These are phyloP conservation scores for Anabacerthia variegaticeps DNA, from an alignment of 2,797 vertebrate genomes.

Conservation along the genomic window DNA sequence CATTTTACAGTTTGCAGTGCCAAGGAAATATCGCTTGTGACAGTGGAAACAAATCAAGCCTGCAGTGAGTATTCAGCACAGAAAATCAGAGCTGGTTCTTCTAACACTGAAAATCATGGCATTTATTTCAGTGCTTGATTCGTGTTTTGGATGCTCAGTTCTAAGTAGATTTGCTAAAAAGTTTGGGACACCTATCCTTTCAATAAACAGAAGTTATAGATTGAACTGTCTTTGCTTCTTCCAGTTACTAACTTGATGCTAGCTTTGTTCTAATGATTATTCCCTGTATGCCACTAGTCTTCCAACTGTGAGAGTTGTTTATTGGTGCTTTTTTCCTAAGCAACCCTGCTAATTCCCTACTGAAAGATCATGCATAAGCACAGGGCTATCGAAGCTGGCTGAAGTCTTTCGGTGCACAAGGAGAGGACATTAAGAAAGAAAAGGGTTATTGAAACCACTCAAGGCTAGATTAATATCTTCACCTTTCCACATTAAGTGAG, in stretches of 20 bases:
- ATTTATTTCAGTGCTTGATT: neutral
- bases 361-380: neutral
- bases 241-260: neutral
- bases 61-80: neutral
- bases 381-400: neutral
- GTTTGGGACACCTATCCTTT: neutral
- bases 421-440: slow-evolving; percentile 12
- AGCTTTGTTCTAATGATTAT: neutral
- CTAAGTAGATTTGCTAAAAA: neutral
- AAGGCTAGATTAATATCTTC: slow-evolving; percentile 3
- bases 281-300: neutral
- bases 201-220: neutral
- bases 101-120: neutral
- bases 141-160: neutral
- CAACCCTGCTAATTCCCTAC: neutral
- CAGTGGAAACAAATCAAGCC: slow-evolving; percentile 25
- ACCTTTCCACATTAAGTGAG: neutral
- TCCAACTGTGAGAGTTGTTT: slow-evolving; percentile 37
- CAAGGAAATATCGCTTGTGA: slow-evolving; percentile 10
- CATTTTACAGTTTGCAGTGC: slow-evolving; percentile 1
- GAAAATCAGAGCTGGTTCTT: neutral
- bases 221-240: neutral
- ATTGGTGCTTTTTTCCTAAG: slow-evolving; percentile 23
- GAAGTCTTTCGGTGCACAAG: neutral
- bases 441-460: slow-evolving; percentile 36